Evolutionary conservation across 2,797 vertebrate species (phyloP), one percentile per base, ranked within the genome.

Genomic region (Corythornis leucogaster): DNA sequence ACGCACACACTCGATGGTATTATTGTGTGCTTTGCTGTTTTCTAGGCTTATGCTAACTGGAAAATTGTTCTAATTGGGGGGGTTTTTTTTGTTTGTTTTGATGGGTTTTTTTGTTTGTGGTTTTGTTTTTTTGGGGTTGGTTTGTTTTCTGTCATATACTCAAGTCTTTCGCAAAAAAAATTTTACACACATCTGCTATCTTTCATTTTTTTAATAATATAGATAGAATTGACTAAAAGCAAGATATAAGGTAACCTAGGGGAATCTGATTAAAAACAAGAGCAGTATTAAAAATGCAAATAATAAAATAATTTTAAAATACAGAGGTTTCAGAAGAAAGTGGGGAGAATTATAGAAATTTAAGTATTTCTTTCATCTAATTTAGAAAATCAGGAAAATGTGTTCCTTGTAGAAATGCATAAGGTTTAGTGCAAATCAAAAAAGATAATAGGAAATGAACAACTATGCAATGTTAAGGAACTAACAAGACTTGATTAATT

Each of bases 61-160:
- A 85, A 96, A 97, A 95, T 93, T 93, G 82, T 95, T 97, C 57
- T 97, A 95, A 96, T 96, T 97, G 89, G 26, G 51, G 21, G 10
- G 21, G 21, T 11, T 50, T 50, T 50, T 28, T 14, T 51, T 15
- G 50, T 50, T 51, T 48, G 46, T 48, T 25, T 51, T 51, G 25
- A 25, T 50, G 26, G 26, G 50, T 15, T n/a, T 55, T 54, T 2
- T 30, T 43, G 59, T 75, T 93, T 20, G 55, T 26, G 24, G 24
- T 15, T 63, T 8, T 5, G 1, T n/a, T 18, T 61, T 80, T 24
- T 62, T n/a, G n/a, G 26, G 50, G 18, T 48, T 31, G 2, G 2
- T 33, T 50, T 50, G 13, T 9, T 6, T 69, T 66, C 59, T 43
- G 57, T 79, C 26, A 11, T 93, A 88, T 80, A 46, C 59, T 93